Conservation (phyloP, 2,888 invertebrate species). For the Neelides folsomi region DNA sequence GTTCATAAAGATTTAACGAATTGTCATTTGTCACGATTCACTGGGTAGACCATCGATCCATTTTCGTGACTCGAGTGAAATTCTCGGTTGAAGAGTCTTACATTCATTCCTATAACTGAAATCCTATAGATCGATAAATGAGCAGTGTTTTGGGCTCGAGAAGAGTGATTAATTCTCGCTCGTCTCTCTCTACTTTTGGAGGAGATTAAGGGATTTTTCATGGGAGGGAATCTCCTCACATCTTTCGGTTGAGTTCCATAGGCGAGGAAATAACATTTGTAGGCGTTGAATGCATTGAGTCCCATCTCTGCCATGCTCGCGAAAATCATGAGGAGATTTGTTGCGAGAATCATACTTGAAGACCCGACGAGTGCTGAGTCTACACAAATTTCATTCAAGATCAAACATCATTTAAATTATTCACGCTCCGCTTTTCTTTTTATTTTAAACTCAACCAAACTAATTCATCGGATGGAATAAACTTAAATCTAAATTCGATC, state of each 20-base stretch:
- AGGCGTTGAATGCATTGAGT: slow-evolving; percentile 29
- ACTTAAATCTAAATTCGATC: no score
- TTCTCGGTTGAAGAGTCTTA: no score
- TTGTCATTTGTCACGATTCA: no score
- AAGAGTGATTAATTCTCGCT: neutral
- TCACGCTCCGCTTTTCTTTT: no score
- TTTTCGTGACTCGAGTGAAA: no score
- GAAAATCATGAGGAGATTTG: slow-evolving; percentile 30
- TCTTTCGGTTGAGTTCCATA: slow-evolving; percentile 29
- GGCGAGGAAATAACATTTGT: slow-evolving; percentile 31
- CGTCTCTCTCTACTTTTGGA: no score
- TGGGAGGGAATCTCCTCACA: slow-evolving; percentile 6
- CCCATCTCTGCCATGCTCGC: slow-evolving; percentile 25
- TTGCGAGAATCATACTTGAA: slow-evolving; percentile 28
- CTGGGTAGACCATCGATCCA: no score
- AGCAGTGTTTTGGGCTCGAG: neutral
- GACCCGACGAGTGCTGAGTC: slow-evolving; percentile 27
- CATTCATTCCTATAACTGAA: neutral
- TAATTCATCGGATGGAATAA: no score
- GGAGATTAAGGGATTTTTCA: no score
- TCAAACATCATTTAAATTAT: neutral
- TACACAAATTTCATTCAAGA: slow-evolving; percentile 7
- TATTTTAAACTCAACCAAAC: no score
- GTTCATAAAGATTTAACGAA: no score
- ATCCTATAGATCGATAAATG: neutral